Conservation (phyloP, 2,113 vertebrate genomes). For the Tamias sibiricus region DNA sequence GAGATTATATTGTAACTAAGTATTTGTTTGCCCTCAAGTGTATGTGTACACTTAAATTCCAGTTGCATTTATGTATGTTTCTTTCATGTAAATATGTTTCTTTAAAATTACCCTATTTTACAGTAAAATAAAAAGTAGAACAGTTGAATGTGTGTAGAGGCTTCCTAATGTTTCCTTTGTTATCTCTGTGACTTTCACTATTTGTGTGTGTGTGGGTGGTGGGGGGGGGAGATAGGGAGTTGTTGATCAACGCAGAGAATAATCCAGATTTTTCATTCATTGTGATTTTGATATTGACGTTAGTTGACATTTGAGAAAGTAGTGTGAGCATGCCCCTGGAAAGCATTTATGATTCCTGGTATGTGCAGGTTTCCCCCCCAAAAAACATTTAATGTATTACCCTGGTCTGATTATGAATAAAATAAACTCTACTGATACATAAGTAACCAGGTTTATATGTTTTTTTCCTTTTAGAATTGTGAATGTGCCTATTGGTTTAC, state of each 20-base stretch:
- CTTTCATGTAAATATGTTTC: slow-evolving; percentile 61
- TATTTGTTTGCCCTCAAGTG: slow-evolving; percentile 60
- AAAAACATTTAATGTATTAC: neutral
- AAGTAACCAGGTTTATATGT: neutral
- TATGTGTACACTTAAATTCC: slow-evolving; percentile 1
- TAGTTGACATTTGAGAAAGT: neutral
- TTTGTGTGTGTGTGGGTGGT: neutral
- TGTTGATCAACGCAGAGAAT: neutral
- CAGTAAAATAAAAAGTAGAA: slow-evolving; percentile 43
- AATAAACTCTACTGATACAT: neutral
- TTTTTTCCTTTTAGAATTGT: slow-evolving; percentile 20
- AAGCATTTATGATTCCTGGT: neutral
- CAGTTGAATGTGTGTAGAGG: slow-evolving; percentile 10
- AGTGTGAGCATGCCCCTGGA: neutral
- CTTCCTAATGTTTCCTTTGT: neutral
- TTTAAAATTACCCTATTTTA: slow-evolving; percentile 24
- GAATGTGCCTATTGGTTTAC: neutral
- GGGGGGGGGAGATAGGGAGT: neutral
- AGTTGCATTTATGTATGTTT: slow-evolving; percentile 41
- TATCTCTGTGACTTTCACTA: neutral
- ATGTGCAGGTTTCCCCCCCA: neutral
- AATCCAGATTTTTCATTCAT: slow-evolving; percentile 13
- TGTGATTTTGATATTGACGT: slow-evolving; percentile 41
- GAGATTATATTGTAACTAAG: slow-evolving; percentile 39
- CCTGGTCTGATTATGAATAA: neutral